These are phyloP conservation scores for Alligator sinensis DNA, from an alignment of 2,113 vertebrate species.

Conservation along the genomic window DNA sequence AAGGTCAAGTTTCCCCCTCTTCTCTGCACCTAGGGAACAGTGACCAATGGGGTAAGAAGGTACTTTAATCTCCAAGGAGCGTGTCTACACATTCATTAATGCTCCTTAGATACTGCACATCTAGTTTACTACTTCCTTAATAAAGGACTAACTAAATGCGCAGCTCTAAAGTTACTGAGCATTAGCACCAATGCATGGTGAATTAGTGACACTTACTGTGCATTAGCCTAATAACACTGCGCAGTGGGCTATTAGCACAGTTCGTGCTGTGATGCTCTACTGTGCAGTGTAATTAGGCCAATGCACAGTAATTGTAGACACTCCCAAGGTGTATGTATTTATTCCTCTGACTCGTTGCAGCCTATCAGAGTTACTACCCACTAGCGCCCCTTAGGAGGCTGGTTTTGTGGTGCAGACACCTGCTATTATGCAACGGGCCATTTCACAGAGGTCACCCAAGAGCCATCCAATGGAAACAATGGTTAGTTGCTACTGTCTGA, in stretches of 20 bases:
- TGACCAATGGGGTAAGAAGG: neutral
- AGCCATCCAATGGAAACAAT: neutral
- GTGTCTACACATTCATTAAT: no score
- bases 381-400: neutral
- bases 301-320: no score
- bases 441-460: neutral
- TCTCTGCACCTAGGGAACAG: neutral
- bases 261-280: no score
- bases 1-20: neutral
- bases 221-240: no score
- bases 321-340: neutral
- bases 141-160: no score
- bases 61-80: neutral
- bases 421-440: neutral
- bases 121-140: no score
- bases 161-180: no score
- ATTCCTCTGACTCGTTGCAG: neutral
- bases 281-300: no score
- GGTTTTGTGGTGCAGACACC: neutral
- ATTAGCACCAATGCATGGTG: no score
- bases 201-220: no score
- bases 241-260: no score
- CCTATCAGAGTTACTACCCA: neutral
- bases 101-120: no score
- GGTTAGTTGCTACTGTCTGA: neutral